A percentile compares a stretch with the other conserved stretches of the same genome.
Conservation (phyloP, 2,113 vertebrate species). For the Pterocles burchelli region DNA sequence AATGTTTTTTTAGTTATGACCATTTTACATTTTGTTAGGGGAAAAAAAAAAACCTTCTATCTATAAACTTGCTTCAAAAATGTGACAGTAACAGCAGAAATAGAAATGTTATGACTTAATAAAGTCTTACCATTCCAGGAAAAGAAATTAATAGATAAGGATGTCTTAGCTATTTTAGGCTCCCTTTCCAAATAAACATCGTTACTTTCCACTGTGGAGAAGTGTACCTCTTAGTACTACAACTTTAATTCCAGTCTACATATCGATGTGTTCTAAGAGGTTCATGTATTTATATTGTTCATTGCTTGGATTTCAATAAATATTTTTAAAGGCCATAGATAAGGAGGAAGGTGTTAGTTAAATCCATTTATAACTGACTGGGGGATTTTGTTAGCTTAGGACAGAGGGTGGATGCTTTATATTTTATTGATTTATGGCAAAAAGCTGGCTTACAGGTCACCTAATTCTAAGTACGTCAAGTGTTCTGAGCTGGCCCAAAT, state of each 20-base stretch:
- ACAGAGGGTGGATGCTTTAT: background rate
- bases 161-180: background rate
- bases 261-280: background rate
- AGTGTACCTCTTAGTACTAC: background rate
- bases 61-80: background rate
- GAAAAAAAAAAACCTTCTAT: background rate
- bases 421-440: background rate
- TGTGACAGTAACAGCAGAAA: background rate
- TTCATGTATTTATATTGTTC: background rate
- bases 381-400: background rate
- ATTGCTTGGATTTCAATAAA: background rate
- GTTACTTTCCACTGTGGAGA: background rate
- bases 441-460: conserved; percentile 5
- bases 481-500: background rate
- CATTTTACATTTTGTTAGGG: background rate
- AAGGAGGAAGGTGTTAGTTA: background rate
- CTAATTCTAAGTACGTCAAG: background rate
- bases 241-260: background rate
- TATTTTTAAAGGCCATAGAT: background rate
- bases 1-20: background rate
- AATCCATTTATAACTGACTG: background rate
- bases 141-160: background rate
- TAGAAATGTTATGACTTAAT: background rate
- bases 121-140: background rate
- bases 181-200: background rate